These are phyloP conservation scores for Tiliqua scincoides DNA, from an alignment of 2,113 vertebrate species.

Conservation along the genomic window DNA sequence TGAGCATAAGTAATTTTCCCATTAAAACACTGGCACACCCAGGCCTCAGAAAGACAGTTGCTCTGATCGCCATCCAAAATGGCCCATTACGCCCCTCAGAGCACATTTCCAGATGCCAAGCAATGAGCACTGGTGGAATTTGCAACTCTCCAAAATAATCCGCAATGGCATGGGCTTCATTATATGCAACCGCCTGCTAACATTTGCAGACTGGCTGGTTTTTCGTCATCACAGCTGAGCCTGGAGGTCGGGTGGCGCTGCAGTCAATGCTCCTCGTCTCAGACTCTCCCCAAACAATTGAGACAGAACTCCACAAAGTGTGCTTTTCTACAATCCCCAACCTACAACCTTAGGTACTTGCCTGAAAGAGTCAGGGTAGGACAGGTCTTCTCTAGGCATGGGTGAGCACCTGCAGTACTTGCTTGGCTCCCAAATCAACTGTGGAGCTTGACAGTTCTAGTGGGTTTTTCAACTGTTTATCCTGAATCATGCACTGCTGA, in stretches of 20 bases:
- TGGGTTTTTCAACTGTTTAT: too few relatives aligned
- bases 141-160: conserved; percentile 52
- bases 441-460: too few relatives aligned
- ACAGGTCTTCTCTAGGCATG: too few relatives aligned
- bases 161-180: conserved; percentile 63
- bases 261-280: background rate
- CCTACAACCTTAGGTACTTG: too few relatives aligned
- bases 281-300: too few relatives aligned
- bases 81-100: conserved; percentile 51
- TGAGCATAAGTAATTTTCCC: conserved; percentile 52
- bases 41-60: conserved; percentile 45
- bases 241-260: background rate
- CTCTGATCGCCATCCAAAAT: conserved; percentile 49
- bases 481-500: too few relatives aligned
- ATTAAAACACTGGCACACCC: conserved; percentile 55
- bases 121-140: conserved; percentile 59
- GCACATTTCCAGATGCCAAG: conserved; percentile 63
- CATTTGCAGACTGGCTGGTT: conserved; percentile 2
- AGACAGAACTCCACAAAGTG: background rate
- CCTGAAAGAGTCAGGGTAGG: too few relatives aligned
- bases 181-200: conserved; percentile 28
- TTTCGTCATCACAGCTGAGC: background rate
- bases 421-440: too few relatives aligned
- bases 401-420: too few relatives aligned
- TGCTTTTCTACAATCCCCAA: too few relatives aligned